Conservation (phyloP, 2,113 vertebrate species). For the Oceanites oceanicus region DNA sequence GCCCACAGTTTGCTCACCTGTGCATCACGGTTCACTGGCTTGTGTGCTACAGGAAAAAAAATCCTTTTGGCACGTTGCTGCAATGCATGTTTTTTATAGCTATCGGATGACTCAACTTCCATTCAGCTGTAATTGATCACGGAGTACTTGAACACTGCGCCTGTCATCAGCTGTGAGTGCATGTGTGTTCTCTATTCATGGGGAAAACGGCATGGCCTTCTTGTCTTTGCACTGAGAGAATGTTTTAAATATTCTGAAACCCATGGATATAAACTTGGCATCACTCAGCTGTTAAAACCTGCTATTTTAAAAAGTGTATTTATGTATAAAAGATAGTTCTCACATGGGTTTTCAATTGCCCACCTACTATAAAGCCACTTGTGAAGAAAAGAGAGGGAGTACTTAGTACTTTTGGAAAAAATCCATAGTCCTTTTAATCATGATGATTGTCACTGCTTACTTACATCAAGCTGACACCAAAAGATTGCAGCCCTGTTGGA, state of each 20-base stretch:
- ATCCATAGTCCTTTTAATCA: background rate
- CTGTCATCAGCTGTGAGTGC: background rate
- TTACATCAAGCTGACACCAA: background rate
- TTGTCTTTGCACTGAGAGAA: background rate
- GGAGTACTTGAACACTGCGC: background rate
- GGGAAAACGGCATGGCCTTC: background rate
- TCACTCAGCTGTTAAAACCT: background rate
- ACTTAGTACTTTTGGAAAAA: background rate
- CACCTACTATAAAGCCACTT: background rate
- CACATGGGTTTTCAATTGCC: background rate
- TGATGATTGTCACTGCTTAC: background rate
- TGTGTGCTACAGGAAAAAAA: background rate
- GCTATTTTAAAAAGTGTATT: background rate
- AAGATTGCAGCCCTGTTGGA: background rate
- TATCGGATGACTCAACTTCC: background rate
- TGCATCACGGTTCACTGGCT: fast-evolving
- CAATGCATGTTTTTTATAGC: background rate
- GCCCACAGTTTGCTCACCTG: background rate
- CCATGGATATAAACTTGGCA: background rate
- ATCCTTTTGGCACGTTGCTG: background rate
- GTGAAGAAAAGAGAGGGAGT: background rate
- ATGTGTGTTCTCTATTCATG: background rate
- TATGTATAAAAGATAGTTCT: background rate
- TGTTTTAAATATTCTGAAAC: background rate
- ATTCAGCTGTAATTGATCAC: background rate